phyloP scores from a whole-genome alignment of 2,113 vertebrate species.

The Orientallactaga bullata region DNA sequence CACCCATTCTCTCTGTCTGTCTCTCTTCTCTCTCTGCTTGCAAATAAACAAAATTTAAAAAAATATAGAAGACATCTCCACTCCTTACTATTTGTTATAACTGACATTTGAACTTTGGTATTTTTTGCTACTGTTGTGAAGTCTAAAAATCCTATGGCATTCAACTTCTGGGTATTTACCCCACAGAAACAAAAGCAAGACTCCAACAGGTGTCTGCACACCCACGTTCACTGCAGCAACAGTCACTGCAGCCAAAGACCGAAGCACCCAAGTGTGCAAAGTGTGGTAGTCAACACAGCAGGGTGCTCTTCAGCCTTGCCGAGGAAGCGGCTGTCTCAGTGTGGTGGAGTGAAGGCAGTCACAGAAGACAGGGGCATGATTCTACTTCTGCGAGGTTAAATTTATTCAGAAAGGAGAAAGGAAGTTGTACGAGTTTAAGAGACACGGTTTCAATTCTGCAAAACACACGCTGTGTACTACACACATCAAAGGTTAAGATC shows the following conservation, averaged over 20 bases:
- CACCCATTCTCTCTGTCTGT: no score
- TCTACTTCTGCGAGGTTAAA: neutral
- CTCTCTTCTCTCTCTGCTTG: no score
- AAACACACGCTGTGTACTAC: neutral
- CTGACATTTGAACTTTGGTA: neutral
- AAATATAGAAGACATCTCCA: neutral
- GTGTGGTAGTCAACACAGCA: fast-evolving
- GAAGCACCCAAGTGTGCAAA: neutral
- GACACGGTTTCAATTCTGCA: neutral
- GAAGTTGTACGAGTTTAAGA: neutral
- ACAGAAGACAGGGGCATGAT: neutral
- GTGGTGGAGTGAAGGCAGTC: neutral
- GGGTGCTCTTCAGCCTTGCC: neutral
- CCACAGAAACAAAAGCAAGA: neutral
- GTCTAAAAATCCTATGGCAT: neutral
- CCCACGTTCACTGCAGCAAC: neutral
- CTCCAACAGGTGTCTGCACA: neutral
- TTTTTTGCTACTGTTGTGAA: neutral
- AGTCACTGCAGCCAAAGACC: neutral
- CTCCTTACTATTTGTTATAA: neutral
- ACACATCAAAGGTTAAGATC: neutral
- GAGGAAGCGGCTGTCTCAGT: neutral
- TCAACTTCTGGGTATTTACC: neutral
- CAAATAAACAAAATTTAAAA: neutral
- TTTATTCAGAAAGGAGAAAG: neutral